Evolutionary conservation across 2,113 vertebrate genomes (phyloP), one percentile per base, ranked within the genome.

Genomic region (Chloropsis hardwickii): DNA sequence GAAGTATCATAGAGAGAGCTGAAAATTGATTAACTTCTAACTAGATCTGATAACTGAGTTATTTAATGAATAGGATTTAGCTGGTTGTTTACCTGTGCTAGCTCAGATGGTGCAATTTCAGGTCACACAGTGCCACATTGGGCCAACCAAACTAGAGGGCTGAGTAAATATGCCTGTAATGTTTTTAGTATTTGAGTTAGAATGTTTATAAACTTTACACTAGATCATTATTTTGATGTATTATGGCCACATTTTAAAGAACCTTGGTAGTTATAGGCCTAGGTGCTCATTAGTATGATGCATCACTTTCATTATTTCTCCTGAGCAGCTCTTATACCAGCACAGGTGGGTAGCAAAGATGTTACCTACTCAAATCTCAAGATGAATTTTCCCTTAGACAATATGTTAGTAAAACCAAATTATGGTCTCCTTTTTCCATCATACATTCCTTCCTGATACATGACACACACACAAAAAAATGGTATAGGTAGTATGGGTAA

Each of bases 1-100:
- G 79, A 61, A 88, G 14, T 91, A 81, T 86, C 81, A 88, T 82
- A 90, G 64, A 89, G 25, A 56, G 62, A 71, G 72, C 2, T 95
- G 95, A 97, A 90, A 96, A 95, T 2, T 95, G 81, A 92, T 95
- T 88, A 95, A 90, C 79, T 96, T 81, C 66, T 88, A 77, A 85
- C 66, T 44, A 71, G n/a, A 53, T 79, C 79, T 94, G 96, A 95
- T 96, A 95, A 69, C 57, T 70, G 35, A 95, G 73, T 58, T 96
- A 70, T 71, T 87, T 91, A 88, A 77, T 85, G 15, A 92, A 51
- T 54, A 39, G 11, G 18, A 37, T 64, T 69, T 51, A 82, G 23
- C 21, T 88, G 65, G 20, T 44, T 93, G 37, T 57, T 95, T 90
- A 81, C 53, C 61, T 79, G 27, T 57, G 35, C 39, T 77, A 40